These are phyloP conservation scores for Emesis russula DNA, from an alignment of 2,888 invertebrate species.

Conservation along the genomic window DNA sequence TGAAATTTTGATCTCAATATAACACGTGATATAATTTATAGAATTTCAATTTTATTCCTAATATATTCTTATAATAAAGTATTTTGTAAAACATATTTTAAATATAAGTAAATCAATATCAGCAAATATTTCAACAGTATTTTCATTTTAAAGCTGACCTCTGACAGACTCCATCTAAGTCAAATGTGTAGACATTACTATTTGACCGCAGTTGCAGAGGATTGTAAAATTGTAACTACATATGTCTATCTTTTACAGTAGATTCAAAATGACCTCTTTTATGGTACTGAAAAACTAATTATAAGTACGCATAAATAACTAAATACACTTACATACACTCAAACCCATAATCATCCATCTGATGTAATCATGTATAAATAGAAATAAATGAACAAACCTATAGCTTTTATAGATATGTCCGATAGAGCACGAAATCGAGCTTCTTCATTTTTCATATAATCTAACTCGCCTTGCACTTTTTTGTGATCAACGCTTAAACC, in stretches of 20 bases:
- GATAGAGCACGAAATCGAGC: conserved; percentile 89
- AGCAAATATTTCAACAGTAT: background rate
- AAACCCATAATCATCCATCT: too few relatives aligned
- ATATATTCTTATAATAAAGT: background rate
- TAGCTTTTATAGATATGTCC: conserved; percentile 88
- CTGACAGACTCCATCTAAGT: too few relatives aligned
- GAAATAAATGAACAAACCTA: conserved; percentile 79
- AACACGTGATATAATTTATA: background rate
- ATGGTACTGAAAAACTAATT: too few relatives aligned
- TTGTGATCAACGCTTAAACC: conserved; percentile 89
- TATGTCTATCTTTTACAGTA: too few relatives aligned
- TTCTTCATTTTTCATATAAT: conserved; percentile 90
- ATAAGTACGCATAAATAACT: too few relatives aligned
- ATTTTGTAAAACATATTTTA: too few relatives aligned
- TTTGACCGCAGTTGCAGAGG: too few relatives aligned
- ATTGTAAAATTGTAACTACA: too few relatives aligned
- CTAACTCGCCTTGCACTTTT: conserved; percentile 89
- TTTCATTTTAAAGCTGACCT: background rate
- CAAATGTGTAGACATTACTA: too few relatives aligned
- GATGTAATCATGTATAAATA: too few relatives aligned
- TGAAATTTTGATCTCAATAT: background rate
- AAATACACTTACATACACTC: too few relatives aligned
- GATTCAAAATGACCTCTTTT: too few relatives aligned
- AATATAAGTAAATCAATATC: background rate
- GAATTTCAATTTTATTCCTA: background rate